Percentiles rank a stretch among this genome's conserved stretches.
These are phyloP conservation scores for Heliconius erato DNA, from an alignment of 2,888 invertebrate species.

Conservation along the genomic window DNA sequence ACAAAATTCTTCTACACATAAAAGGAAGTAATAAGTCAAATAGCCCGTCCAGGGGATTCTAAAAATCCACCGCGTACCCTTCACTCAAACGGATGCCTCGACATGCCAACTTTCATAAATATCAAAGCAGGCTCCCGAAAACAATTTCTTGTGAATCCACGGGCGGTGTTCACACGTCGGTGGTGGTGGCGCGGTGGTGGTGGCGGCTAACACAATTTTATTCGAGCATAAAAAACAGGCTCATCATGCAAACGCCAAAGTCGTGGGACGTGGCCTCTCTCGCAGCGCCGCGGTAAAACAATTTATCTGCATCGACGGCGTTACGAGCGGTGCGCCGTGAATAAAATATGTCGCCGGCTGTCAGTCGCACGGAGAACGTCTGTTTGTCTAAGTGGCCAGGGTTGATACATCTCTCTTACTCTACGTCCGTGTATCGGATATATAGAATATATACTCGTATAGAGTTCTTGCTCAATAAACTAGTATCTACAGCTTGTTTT, in stretches of 20 bases:
- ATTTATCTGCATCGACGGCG: slow-evolving; percentile 86
- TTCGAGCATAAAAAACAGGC: slow-evolving; percentile 85
- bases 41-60: slow-evolving; percentile 61
- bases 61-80: slow-evolving; percentile 70
- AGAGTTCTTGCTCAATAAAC: background rate
- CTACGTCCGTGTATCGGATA: background rate
- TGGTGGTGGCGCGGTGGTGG: slow-evolving; percentile 46
- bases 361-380: slow-evolving; percentile 76
- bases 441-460: background rate
- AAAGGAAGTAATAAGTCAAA: slow-evolving; percentile 55
- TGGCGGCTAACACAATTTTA: slow-evolving; percentile 84
- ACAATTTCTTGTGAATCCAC: slow-evolving; percentile 80
- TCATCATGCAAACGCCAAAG: slow-evolving; percentile 86
- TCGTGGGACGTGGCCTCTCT: slow-evolving; percentile 77
- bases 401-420: slow-evolving; percentile 55
- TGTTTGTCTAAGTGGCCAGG: slow-evolving; percentile 64
- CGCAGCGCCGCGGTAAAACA: slow-evolving; percentile 84
- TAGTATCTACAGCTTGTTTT: background rate
- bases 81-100: slow-evolving; percentile 74
- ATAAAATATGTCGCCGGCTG: slow-evolving; percentile 85
- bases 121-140: slow-evolving; percentile 80
- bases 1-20: slow-evolving; percentile 42
- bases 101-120: slow-evolving; percentile 82
- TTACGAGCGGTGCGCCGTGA: slow-evolving; percentile 82
- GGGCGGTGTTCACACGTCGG: slow-evolving; percentile 75